phyloP scores from a whole-genome alignment of 2,888 invertebrate genomes.

The Galerucella nymphaeae region DNA sequence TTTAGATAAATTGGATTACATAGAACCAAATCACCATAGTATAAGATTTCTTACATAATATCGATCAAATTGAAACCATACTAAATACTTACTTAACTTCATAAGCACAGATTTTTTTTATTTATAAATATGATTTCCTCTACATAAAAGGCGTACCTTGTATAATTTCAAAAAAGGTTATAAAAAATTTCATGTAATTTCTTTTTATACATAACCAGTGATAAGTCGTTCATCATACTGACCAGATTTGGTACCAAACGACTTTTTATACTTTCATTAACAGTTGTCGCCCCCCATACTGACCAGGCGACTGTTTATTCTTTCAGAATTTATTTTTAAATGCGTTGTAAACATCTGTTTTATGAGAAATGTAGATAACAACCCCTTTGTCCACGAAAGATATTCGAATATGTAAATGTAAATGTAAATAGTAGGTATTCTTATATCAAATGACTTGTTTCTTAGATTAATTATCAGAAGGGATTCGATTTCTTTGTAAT shows the following conservation, averaged over 20 bases:
- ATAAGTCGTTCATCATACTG: too few relatives aligned
- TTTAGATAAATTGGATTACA: conserved; percentile 59
- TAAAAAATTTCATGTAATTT: too few relatives aligned
- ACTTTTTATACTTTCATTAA: too few relatives aligned
- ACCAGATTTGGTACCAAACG: too few relatives aligned
- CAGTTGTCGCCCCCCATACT: too few relatives aligned
- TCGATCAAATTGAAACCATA: conserved; percentile 48
- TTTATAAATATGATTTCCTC: conserved; percentile 2
- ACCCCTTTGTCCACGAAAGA: background rate
- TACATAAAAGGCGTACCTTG: background rate
- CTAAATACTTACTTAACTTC: conserved; percentile 9
- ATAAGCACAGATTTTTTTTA: conserved; percentile 16
- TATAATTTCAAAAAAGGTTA: background rate
- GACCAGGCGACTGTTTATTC: too few relatives aligned
- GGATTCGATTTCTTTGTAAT: conserved; percentile 53
- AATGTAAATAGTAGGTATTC: conserved; percentile 33
- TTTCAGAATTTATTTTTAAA: too few relatives aligned
- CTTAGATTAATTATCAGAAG: conserved; percentile 50
- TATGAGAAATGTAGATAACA: too few relatives aligned
- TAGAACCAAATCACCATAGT: conserved; percentile 44
- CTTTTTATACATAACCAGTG: too few relatives aligned
- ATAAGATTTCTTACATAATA: conserved; percentile 47
- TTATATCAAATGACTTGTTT: conserved; percentile 44
- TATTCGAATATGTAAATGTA: background rate
- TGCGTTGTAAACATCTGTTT: too few relatives aligned